A percentile compares a stretch with the other conserved stretches of the same genome.
phyloP scores from a whole-genome alignment of 1,140 invertebrate species.

The Sarcophaga bullata region DNA sequence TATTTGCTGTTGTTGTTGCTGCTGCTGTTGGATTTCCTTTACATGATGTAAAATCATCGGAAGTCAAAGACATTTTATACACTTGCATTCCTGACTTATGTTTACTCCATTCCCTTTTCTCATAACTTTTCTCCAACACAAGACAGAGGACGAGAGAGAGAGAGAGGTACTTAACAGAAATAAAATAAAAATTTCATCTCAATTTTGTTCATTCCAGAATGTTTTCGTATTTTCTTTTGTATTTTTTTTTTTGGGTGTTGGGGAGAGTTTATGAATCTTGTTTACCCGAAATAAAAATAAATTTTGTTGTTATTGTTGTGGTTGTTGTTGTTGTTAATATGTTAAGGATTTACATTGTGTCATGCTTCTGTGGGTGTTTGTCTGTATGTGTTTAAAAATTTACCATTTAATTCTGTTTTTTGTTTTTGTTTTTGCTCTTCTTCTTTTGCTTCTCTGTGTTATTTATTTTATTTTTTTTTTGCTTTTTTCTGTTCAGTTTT shows the following conservation, averaged over 20 bases:
- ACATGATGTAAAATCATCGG: slow-evolving; percentile 26
- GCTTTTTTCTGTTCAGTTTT: not conserved
- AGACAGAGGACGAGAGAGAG: too few relatives aligned
- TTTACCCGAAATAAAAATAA: not conserved
- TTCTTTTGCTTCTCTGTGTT: not conserved
- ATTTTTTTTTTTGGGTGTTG: not conserved
- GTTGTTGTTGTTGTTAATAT: slow-evolving; percentile 4
- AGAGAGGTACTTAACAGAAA: too few relatives aligned
- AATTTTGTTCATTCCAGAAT: not conserved
- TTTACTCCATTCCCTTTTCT: not conserved
- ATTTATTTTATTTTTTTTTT: not conserved
- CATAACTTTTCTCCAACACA: too few relatives aligned
- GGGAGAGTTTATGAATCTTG: not conserved
- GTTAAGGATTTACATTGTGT: slow-evolving; percentile 26
- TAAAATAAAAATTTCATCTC: slow-evolving; percentile 12
- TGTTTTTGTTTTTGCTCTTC: not conserved
- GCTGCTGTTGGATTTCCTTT: not conserved
- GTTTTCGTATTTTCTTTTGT: not conserved
- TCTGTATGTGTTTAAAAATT: not conserved
- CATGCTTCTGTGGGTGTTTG: slow-evolving; percentile 2
- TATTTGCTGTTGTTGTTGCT: not conserved
- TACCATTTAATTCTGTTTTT: slow-evolving; percentile 27
- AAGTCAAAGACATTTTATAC: slow-evolving; percentile 21
- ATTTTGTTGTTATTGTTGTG: not conserved
- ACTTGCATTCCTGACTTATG: slow-evolving; percentile 20